Evolutionary conservation across 2,113 vertebrate genomes (phyloP).

Genomic region (Pluvialis apricaria): DNA sequence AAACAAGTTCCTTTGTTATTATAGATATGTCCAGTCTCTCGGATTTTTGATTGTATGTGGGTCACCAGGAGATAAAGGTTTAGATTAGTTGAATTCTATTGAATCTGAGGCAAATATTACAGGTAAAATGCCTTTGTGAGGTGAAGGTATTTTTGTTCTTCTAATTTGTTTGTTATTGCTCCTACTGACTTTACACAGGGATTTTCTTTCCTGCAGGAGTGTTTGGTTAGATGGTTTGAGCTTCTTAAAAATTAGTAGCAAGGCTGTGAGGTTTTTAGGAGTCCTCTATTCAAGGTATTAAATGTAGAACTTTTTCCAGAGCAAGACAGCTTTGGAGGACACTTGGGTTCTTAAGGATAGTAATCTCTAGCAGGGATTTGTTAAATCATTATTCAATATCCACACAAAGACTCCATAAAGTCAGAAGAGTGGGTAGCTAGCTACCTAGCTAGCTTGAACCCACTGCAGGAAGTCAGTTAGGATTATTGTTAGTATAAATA

Average conservation of each 20-base stretch:
- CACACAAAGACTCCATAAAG: neutral
- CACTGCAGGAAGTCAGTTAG: neutral
- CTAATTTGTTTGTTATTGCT: neutral
- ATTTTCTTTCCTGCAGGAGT: neutral
- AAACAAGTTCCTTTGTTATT: neutral
- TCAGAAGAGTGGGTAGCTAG: too few relatives aligned
- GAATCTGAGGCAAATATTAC: neutral
- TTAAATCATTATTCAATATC: neutral
- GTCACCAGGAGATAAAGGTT: neutral
- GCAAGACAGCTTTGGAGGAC: neutral
- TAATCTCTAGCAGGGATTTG: neutral
- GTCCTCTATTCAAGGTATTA: neutral
- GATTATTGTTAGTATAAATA: neutral
- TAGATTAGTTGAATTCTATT: neutral
- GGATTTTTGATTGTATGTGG: neutral
- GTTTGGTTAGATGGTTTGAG: neutral
- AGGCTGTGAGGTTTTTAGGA: neutral
- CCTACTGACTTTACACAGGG: neutral
- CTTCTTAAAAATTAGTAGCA: neutral
- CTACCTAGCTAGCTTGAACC: neutral
- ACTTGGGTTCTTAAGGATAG: neutral
- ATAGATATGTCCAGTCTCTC: neutral
- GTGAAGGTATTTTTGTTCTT: accelerated
- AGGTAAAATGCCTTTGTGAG: neutral
- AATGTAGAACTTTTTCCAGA: neutral